A percentile compares a stretch with the other conserved stretches of the same genome.
Evolutionary conservation across 2,888 invertebrate species (phyloP).

Genomic region (Euphydryas editha): DNA sequence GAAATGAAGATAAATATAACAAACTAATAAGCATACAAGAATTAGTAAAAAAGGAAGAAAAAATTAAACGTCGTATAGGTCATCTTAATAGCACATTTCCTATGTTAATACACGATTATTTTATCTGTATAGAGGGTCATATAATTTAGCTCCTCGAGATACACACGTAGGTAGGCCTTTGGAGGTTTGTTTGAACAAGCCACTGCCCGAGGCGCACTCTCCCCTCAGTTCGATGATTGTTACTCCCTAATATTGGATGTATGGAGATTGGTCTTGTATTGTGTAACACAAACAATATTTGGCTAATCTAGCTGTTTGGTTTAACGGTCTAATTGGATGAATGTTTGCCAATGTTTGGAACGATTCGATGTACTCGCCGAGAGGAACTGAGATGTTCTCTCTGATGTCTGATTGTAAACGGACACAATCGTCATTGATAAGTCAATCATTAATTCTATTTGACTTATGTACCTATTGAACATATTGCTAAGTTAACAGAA

Average conservation of each 20-base stretch:
- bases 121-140: conserved; percentile 21
- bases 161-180: conserved; percentile 40
- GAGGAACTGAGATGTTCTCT: conserved; percentile 41
- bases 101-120: conserved; percentile 21
- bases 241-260: conserved; percentile 65
- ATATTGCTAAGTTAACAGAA: neutral
- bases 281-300: conserved; percentile 73
- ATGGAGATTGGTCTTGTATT: conserved; percentile 69
- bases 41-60: too few relatives aligned
- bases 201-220: conserved; percentile 49
- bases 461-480: conserved; percentile 12
- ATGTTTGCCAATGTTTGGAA: conserved; percentile 57
- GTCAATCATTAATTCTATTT: conserved; percentile 30
- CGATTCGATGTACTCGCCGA: conserved; percentile 47
- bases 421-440: conserved; percentile 22
- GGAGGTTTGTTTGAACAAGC: conserved; percentile 47
- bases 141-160: conserved; percentile 37
- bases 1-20: too few relatives aligned
- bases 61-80: too few relatives aligned
- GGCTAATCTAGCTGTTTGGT: conserved; percentile 70
- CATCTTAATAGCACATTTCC: neutral
- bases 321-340: conserved; percentile 68
- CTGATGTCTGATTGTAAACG: conserved; percentile 33
- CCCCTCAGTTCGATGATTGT: conserved; percentile 52
- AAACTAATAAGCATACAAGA: too few relatives aligned